Percentiles rank a stretch among this genome's conserved stretches.
phyloP scores from a whole-genome alignment of 64 coral and sea anemone species.

The Astreopora myriophthalma region DNA sequence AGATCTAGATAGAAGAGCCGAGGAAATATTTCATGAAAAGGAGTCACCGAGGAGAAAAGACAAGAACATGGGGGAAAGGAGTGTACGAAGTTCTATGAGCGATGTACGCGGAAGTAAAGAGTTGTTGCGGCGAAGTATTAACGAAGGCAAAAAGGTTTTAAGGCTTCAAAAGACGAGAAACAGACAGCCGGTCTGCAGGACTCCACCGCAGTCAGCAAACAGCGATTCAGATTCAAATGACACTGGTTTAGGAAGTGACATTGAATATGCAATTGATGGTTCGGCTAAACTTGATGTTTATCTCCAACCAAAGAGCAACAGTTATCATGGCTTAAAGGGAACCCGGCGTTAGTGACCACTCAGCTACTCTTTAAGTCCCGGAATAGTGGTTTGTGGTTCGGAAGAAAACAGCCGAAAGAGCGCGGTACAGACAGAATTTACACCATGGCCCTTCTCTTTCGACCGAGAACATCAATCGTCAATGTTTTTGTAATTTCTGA shows the following conservation, averaged over 20 bases:
- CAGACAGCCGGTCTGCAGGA: not conserved
- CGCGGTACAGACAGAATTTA: no score
- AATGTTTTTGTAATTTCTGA: no score
- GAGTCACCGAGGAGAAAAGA: not conserved
- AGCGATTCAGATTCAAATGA: conserved; percentile 30
- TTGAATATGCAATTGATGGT: conserved; percentile 26
- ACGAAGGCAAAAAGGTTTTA: not conserved
- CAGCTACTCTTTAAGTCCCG: no score
- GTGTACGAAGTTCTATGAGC: not conserved
- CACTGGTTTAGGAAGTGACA: conserved; percentile 33
- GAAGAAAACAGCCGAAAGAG: no score
- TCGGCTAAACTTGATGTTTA: conserved; percentile 50
- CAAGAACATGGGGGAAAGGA: not conserved
- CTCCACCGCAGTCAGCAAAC: not conserved
- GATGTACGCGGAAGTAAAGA: not conserved
- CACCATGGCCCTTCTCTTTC: no score
- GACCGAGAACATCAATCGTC: no score
- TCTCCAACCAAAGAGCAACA: conserved; percentile 8
- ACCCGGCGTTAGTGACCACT: no score
- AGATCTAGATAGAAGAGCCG: not conserved
- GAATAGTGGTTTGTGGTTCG: no score
- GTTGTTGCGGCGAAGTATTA: not conserved
- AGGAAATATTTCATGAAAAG: not conserved
- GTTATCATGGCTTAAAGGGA: no score
- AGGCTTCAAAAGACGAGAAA: not conserved